Evolutionary conservation across 2,797 vertebrate genomes (phyloP).

Genomic region (Podarcis siculus): DNA sequence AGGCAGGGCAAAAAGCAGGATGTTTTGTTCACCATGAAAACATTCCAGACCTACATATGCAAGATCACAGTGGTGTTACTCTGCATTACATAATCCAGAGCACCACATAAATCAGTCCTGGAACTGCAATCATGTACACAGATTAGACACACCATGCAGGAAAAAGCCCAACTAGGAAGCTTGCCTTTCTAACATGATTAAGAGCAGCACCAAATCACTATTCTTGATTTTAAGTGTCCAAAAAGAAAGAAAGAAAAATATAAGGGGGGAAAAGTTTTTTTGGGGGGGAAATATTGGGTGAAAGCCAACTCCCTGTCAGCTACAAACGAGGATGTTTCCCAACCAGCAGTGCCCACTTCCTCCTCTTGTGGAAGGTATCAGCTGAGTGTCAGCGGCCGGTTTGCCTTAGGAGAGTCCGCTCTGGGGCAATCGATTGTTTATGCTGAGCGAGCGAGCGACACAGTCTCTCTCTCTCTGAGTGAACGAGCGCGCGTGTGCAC

Average conservation of each 20-base stretch:
- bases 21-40: background rate
- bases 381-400: background rate
- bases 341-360: background rate
- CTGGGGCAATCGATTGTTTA: background rate
- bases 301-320: background rate
- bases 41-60: background rate
- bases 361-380: background rate
- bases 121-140: background rate
- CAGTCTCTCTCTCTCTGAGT: background rate
- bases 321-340: background rate
- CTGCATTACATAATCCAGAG: background rate
- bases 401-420: background rate
- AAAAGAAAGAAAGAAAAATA: background rate
- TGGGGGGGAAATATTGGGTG: no score
- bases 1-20: background rate
- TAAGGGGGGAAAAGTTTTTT: no score
- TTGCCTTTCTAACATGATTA: background rate
- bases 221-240: background rate
- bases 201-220: background rate
- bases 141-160: background rate
- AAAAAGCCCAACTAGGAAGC: background rate
- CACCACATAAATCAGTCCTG: background rate
- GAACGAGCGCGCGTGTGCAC: background rate
- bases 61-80: background rate
- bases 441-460: background rate